Percentiles rank a stretch among this genome's conserved stretches.
These are phyloP conservation scores for Darevskia nairensis DNA, from an alignment of 2,797 vertebrate genomes.

Conservation along the genomic window DNA sequence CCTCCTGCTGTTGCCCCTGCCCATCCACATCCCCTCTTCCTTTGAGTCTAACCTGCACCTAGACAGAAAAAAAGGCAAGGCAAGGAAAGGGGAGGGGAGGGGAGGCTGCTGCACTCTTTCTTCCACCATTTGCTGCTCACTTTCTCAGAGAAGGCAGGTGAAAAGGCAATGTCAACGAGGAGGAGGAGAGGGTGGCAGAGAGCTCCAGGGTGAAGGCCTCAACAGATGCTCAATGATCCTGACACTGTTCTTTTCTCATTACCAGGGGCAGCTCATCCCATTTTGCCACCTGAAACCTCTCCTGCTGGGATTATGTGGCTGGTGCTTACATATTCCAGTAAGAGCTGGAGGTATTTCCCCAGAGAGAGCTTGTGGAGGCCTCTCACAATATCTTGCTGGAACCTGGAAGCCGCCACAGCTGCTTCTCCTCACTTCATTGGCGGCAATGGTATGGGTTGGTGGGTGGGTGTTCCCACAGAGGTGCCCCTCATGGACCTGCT, in stretches of 20 bases:
- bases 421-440: too few relatives aligned
- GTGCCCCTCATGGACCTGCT: too few relatives aligned
- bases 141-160: not conserved
- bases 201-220: not conserved
- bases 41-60: not conserved
- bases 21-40: not conserved
- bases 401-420: too few relatives aligned
- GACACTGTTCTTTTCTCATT: not conserved
- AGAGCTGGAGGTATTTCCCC: too few relatives aligned
- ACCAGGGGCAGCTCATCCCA: not conserved
- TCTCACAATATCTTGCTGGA: too few relatives aligned
- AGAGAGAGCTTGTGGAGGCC: too few relatives aligned
- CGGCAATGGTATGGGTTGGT: too few relatives aligned
- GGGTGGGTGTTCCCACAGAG: too few relatives aligned
- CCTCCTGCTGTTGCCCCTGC: not conserved
- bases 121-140: too few relatives aligned
- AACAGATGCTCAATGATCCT: not conserved
- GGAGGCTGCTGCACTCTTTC: not conserved
- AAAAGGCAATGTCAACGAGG: not conserved
- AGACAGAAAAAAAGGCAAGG: not conserved
- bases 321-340: too few relatives aligned
- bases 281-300: too few relatives aligned
- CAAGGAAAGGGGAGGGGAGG: not conserved
- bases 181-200: not conserved
- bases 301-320: too few relatives aligned